Conservation (phyloP, 2,113 vertebrate genomes). For the Crotalus horridus region DNA sequence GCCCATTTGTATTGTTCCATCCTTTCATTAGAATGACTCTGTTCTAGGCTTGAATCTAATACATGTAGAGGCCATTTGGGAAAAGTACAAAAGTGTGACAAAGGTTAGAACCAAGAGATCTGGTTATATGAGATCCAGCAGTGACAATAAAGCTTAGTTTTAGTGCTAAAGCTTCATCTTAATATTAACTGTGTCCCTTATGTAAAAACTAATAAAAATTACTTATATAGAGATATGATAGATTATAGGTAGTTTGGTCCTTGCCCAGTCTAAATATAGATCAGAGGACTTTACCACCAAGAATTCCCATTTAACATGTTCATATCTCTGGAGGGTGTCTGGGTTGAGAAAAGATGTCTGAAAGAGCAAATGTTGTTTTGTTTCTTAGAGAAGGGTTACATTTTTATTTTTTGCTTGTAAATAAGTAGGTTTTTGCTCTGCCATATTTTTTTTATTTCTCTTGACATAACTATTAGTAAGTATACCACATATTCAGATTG, state of each 20-base stretch:
- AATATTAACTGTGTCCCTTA: neutral
- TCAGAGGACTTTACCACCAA: neutral
- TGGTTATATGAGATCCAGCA: neutral
- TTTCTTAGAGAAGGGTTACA: neutral
- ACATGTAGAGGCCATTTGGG: neutral
- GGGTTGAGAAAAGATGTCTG: neutral
- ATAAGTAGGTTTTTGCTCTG: neutral
- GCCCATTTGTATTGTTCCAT: neutral
- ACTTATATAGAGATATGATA: neutral
- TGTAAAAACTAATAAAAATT: neutral
- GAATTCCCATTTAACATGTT: neutral
- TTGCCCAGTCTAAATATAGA: neutral
- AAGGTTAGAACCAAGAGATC: neutral
- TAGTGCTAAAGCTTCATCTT: neutral
- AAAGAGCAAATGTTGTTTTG: neutral
- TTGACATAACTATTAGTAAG: neutral
- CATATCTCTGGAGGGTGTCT: neutral
- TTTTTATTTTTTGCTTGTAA: neutral
- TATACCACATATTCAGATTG: neutral
- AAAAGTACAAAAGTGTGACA: neutral
- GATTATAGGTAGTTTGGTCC: neutral
- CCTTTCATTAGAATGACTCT: neutral
- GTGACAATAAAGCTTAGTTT: neutral
- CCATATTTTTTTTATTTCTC: too few species aligned
- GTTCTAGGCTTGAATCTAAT: neutral